Base-by-base conservation (phyloP, 2,113 vertebrate species). In the Tiliqua scincoides region DNA sequence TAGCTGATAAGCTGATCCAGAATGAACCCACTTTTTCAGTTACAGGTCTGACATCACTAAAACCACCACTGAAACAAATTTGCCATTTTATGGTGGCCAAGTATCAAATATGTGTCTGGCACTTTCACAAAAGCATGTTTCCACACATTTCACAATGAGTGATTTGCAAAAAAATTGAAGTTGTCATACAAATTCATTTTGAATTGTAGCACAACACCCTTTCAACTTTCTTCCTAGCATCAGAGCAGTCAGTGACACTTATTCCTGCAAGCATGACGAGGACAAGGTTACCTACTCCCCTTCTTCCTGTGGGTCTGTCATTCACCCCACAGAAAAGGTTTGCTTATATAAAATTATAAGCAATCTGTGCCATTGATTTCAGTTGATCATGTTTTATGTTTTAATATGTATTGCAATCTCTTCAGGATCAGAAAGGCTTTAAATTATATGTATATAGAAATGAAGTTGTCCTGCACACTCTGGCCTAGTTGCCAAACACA, bases 131-230 rank as follows among this genome's bases (percentile, higher is more conserved):
- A 23, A 63, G 23, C 3, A 27, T 20, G 32, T 35, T 18, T 12
- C 73, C 73, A 72, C 12, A 3, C 4, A 1, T 54, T 70, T 67
- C 23, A 11, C 35, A 6, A 54, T 14, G 0, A 57, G 1, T 43
- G 54, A 40, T 40, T 83, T 27, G 48, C 52, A 32, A 75, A 54
- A 71, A 57, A 67, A 72, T 76, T 14, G 59, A 43, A 40, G n/a
- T 21, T 12, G 12, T 70, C 67, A 70, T 57, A 35, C 62, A 35
- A 74, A 83, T 62, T 62, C 27, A 74, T 27, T 3, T 7, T 11
- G 10, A 15, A 75, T 0, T 61, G 71, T 35, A 54, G 21, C 7
- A 0, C 0, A 57, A 0, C 14, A 11, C 6, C 3, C 0, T 0
- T 3, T 67, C 27, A 32, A 1, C 20, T 35, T 65, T 67, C 79